Evolutionary conservation across 2,113 vertebrate genomes (phyloP).

Genomic region (Dolichallabes microphthalmus): DNA sequence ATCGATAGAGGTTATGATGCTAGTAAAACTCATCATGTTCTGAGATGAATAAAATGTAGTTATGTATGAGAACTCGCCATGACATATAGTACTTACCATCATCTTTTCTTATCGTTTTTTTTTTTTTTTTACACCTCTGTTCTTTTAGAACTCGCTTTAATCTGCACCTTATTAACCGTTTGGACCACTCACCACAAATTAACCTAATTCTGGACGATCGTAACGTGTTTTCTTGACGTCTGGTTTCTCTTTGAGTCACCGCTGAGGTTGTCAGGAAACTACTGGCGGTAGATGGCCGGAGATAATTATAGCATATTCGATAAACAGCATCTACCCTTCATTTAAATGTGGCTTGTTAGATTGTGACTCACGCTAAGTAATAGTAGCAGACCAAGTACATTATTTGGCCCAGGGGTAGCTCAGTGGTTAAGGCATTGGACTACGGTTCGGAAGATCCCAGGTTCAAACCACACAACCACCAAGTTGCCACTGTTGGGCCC

Average conservation of each 20-base stretch:
- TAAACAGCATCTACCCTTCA: neutral
- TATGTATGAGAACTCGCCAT: neutral
- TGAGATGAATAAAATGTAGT: neutral
- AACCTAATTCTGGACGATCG: neutral
- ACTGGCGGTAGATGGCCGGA: neutral
- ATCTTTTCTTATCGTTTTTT: neutral
- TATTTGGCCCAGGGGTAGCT: too few species aligned
- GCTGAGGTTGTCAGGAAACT: too few species aligned
- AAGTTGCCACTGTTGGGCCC: too few species aligned
- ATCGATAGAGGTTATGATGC: too few species aligned
- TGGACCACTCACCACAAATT: neutral
- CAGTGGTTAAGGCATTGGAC: too few species aligned
- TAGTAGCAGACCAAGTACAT: neutral
- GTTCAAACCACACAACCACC: too few species aligned
- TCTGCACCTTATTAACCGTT: too few species aligned
- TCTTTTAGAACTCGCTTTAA: too few species aligned
- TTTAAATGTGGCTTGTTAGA: neutral
- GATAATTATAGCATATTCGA: neutral
- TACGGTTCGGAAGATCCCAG: too few species aligned
- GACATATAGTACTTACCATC: neutral
- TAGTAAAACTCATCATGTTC: neutral
- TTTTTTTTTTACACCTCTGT: too few species aligned
- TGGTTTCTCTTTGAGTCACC: neutral
- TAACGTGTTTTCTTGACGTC: neutral
- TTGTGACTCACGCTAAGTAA: neutral